Conservation (phyloP, 2,888 invertebrate species). For the Agonopterix heracliana region DNA sequence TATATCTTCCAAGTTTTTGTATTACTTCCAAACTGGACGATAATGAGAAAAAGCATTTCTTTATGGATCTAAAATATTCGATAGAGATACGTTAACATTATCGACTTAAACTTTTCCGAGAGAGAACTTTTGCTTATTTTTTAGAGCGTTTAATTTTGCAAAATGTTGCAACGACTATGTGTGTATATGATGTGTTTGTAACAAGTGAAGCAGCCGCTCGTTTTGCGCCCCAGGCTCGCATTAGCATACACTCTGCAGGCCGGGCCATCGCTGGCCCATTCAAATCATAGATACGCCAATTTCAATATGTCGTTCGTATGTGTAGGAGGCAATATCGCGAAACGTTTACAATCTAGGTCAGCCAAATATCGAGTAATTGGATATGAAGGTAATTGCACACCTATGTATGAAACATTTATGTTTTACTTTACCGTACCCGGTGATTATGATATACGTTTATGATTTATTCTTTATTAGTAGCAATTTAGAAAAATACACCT, state of each 20-base stretch:
- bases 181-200: background rate
- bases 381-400: slow-evolving; percentile 55
- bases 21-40: slow-evolving; percentile 11
- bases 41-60: too few relatives aligned
- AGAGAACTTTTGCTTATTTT: too few relatives aligned
- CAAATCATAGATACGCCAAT: slow-evolving; percentile 42
- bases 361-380: slow-evolving; percentile 57
- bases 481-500: slow-evolving; percentile 47
- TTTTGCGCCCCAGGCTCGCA: slow-evolving; percentile 35
- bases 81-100: too few relatives aligned
- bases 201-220: slow-evolving; percentile 10
- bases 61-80: too few relatives aligned
- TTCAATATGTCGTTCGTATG: slow-evolving; percentile 48
- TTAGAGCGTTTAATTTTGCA: too few relatives aligned
- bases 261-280: slow-evolving; percentile 23
- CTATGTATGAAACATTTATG: slow-evolving; percentile 46
- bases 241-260: slow-evolving; percentile 39
- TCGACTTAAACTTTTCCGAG: too few relatives aligned
- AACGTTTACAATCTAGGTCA: slow-evolving; percentile 54
- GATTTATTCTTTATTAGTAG: slow-evolving; percentile 59
- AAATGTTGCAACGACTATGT: too few relatives aligned
- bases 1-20: slow-evolving; percentile 20
- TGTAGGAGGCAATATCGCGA: slow-evolving; percentile 57
- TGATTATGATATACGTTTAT: slow-evolving; percentile 51
- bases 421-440: slow-evolving; percentile 43